phyloP scores from a whole-genome alignment of 2,888 invertebrate genomes.

The Caenorhabditis japonica region DNA sequence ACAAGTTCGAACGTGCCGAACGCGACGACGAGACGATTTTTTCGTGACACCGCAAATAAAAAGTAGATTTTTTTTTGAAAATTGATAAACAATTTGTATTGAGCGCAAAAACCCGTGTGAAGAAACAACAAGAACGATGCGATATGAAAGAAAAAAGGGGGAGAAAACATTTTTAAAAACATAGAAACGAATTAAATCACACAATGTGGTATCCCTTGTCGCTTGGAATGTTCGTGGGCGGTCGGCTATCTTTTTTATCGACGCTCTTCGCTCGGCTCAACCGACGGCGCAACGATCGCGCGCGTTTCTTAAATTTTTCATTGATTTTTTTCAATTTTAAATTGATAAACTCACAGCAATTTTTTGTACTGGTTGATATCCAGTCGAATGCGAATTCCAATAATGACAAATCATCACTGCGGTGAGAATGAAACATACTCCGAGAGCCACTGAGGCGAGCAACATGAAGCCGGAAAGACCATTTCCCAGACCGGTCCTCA shows the following conservation, averaged over 20 bases:
- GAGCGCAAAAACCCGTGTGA: not conserved
- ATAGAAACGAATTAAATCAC: slow-evolving; percentile 13
- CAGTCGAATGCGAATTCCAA: slow-evolving; percentile 74
- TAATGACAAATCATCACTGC: slow-evolving; percentile 76
- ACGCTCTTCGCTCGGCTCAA: slow-evolving; percentile 67
- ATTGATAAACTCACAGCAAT: slow-evolving; percentile 64
- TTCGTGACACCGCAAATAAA: slow-evolving; percentile 11
- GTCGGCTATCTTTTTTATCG: slow-evolving; percentile 54
- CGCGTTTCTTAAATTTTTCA: slow-evolving; percentile 69
- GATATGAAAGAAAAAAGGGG: slow-evolving; percentile 2
- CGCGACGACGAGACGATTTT: slow-evolving; percentile 4
- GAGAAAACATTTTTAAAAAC: no score
- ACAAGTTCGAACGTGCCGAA: slow-evolving; percentile 23
- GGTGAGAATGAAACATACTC: slow-evolving; percentile 75
- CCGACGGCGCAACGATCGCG: slow-evolving; percentile 65
- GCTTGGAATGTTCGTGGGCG: slow-evolving; percentile 41
- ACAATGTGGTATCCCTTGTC: slow-evolving; percentile 64
- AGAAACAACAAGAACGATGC: slow-evolving; percentile 23
- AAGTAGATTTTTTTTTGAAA: not conserved
- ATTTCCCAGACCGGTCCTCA: slow-evolving; percentile 72
- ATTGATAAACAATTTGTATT: not conserved
- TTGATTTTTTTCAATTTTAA: not conserved
- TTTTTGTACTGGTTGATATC: slow-evolving; percentile 73
- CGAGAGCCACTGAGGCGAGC: slow-evolving; percentile 70
- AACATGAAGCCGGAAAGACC: slow-evolving; percentile 75